Evolutionary conservation across 92 coral and sea anemone species (phyloP).

Genomic region (Chrysogorgia sp.): DNA sequence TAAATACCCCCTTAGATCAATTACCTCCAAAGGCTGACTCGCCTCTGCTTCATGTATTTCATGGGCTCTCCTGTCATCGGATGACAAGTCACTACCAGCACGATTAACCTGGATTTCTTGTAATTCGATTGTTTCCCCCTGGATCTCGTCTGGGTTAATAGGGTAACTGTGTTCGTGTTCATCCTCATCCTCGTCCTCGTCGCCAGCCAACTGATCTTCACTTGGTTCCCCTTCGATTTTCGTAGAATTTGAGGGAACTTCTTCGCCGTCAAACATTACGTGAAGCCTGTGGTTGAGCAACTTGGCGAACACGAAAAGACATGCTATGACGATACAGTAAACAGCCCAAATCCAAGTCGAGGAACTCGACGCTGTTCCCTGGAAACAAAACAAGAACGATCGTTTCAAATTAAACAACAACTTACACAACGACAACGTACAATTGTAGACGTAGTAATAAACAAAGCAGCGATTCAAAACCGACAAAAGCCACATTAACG

Average conservation of each 20-base stretch:
- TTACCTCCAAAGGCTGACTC: constrained; percentile 21
- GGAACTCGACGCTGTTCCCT: constrained; percentile 77
- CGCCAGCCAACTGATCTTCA: too few relatives aligned
- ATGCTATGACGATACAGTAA: constrained; percentile 79
- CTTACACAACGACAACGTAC: too few relatives aligned
- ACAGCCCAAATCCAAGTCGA: constrained; percentile 84
- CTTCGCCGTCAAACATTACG: constrained; percentile 96
- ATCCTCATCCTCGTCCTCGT: not conserved
- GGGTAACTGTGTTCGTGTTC: constrained; percentile 13
- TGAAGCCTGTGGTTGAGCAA: constrained; percentile 88
- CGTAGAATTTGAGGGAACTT: constrained; percentile 67
- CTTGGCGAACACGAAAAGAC: constrained; percentile 78
- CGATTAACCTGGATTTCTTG: constrained; percentile 5
- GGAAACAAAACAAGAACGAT: not conserved
- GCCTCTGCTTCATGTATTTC: constrained; percentile 10
- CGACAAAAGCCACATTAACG: too few relatives aligned
- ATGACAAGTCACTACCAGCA: not conserved
- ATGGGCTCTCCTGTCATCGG: not conserved
- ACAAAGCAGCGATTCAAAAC: too few relatives aligned
- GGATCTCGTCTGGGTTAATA: constrained; percentile 11
- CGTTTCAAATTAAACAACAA: too few relatives aligned
- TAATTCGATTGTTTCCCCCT: constrained; percentile 19
- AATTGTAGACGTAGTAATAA: too few relatives aligned
- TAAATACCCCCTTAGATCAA: constrained; percentile 48
- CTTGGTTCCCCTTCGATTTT: constrained; percentile 17